Percentiles rank a stretch among this genome's conserved stretches.
phyloP scores from a whole-genome alignment of 2,113 vertebrate genomes.

The Caretta caretta region DNA sequence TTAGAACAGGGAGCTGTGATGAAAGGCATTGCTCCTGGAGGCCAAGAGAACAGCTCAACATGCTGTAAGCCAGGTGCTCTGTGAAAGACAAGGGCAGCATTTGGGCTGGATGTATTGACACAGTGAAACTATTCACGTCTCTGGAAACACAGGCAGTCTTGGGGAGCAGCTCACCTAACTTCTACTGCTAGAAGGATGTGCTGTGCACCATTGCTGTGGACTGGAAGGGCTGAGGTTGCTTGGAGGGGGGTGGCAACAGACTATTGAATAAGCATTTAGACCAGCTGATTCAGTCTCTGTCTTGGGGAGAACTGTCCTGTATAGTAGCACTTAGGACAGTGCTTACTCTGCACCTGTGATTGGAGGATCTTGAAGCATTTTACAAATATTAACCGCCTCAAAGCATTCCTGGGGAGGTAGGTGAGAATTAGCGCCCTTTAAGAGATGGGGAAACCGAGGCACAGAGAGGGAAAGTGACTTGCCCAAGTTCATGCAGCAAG shows the following conservation, averaged over 20 bases:
- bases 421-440: not conserved
- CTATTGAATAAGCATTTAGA: not conserved
- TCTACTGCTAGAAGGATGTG: not conserved
- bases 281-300: not conserved
- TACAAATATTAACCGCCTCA: not conserved
- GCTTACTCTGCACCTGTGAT: not conserved
- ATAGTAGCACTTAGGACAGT: not conserved
- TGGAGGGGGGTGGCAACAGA: not conserved
- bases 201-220: not conserved
- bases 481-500: not conserved
- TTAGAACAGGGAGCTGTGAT: too few species aligned
- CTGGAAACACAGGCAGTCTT: not conserved
- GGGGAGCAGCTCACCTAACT: not conserved
- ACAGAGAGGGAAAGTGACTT: not conserved
- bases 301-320: not conserved
- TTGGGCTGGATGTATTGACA: not conserved
- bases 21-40: not conserved
- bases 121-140: not conserved
- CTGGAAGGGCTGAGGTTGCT: not conserved
- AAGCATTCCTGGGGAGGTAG: not conserved
- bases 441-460: not conserved
- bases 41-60: not conserved
- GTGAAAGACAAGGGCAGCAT: too few species aligned
- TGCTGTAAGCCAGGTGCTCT: too few species aligned
- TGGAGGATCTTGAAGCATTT: not conserved